phyloP scores from a whole-genome alignment of 2,113 vertebrate genomes.

The Bothrops jararaca region DNA sequence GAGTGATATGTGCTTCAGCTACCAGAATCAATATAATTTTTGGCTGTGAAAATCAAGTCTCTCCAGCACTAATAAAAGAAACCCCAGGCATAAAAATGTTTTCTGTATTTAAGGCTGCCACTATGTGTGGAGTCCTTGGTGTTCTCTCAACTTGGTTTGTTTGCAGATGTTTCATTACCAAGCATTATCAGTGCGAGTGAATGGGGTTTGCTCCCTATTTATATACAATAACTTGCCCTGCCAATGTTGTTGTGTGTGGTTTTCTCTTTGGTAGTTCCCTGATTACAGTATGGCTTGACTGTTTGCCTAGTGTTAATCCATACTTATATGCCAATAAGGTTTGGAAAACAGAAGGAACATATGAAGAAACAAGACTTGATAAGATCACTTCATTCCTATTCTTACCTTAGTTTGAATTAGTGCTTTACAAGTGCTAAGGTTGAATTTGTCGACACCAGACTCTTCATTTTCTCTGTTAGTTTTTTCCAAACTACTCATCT shows the following conservation, averaged over 20 bases:
- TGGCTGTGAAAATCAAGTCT: not conserved
- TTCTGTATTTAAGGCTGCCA: not conserved
- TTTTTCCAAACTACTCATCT: constrained; percentile 31
- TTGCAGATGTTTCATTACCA: not conserved
- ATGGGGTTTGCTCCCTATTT: not conserved
- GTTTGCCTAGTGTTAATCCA: not conserved
- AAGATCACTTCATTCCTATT: no score
- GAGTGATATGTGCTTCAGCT: not conserved
- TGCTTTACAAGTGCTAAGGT: constrained; percentile 50
- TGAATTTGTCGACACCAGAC: constrained; percentile 29
- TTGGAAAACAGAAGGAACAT: not conserved
- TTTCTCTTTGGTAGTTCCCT: not conserved
- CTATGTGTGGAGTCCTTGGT: not conserved
- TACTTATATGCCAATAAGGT: not conserved
- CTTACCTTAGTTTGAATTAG: constrained; percentile 72
- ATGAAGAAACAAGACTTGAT: not conserved
- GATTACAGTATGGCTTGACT: not conserved
- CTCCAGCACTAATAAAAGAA: not conserved
- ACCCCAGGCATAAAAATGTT: not conserved
- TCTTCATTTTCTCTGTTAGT: constrained; percentile 36
- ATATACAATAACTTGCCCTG: not conserved
- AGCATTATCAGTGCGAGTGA: not conserved
- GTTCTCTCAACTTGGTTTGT: not conserved
- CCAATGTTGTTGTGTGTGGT: not conserved
- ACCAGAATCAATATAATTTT: not conserved